phyloP scores from a whole-genome alignment of 2,888 invertebrate species.

The Sipha maydis region DNA sequence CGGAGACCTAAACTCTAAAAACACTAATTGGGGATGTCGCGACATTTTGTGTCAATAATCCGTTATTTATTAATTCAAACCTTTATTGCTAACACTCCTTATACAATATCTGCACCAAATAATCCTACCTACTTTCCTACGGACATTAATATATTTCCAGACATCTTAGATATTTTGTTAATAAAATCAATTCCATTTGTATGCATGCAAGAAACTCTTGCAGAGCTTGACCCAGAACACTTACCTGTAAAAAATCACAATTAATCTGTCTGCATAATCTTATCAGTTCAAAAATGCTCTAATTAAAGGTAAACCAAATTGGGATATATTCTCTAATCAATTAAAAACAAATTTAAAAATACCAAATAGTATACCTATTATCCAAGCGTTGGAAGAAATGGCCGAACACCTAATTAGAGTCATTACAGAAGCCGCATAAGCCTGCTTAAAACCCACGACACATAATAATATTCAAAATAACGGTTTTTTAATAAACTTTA shows the following conservation, averaged over 20 bases:
- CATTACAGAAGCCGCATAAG: background rate
- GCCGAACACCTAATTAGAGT: too few relatives aligned
- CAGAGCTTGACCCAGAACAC: background rate
- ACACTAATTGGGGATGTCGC: too few relatives aligned
- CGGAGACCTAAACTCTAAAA: too few relatives aligned
- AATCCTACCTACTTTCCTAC: background rate
- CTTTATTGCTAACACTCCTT: background rate
- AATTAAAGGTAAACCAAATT: background rate
- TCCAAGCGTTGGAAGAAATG: too few relatives aligned
- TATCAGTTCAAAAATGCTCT: background rate
- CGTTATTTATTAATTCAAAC: too few relatives aligned
- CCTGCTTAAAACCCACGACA: conserved; percentile 3
- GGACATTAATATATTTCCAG: background rate
- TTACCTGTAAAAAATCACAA: background rate
- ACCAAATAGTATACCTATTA: too few relatives aligned
- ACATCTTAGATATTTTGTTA: conserved; percentile 17
- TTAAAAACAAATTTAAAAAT: too few relatives aligned
- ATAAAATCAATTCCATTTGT: conserved; percentile 14
- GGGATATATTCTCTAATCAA: too few relatives aligned
- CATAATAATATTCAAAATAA: too few relatives aligned
- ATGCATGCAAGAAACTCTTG: conserved; percentile 2
- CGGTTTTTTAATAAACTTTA: too few relatives aligned
- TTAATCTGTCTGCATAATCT: background rate
- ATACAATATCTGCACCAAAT: too few relatives aligned
- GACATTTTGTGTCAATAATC: background rate